phyloP scores from a whole-genome alignment of 2,113 vertebrate genomes.

The Rhabdomys dilectus region DNA sequence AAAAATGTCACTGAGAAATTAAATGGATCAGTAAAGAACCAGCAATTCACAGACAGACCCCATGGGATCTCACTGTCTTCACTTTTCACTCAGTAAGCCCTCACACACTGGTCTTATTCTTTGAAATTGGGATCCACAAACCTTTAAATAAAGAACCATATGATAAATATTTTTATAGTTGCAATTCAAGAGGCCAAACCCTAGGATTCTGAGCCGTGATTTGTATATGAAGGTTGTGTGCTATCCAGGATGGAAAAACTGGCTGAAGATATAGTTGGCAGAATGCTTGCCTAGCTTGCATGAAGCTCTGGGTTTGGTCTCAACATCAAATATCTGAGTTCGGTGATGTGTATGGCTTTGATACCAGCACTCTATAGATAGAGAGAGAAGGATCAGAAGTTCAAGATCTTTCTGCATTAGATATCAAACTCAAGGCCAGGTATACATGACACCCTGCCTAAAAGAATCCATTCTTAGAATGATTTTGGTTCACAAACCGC shows the following conservation, averaged over 20 bases:
- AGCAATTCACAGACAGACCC: not conserved
- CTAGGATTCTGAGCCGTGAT: not conserved
- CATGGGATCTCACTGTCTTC: not conserved
- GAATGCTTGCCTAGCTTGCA: not conserved
- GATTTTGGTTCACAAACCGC: not conserved
- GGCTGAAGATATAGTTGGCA: not conserved
- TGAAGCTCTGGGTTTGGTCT: not conserved
- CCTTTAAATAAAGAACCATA: not conserved
- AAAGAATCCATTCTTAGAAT: not conserved
- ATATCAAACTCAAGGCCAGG: not conserved
- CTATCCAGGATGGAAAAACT: not conserved
- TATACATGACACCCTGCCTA: not conserved
- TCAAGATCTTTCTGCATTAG: not conserved
- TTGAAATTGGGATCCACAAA: not conserved
- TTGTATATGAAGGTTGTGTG: not conserved
- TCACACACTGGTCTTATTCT: not conserved
- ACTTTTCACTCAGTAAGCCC: not conserved
- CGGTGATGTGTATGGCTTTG: not conserved
- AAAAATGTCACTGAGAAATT: constrained; percentile 20
- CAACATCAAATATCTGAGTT: not conserved
- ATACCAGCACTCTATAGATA: not conserved
- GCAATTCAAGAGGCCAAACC: not conserved
- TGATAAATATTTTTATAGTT: constrained; percentile 11
- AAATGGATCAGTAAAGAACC: not conserved
- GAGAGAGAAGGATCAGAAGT: not conserved